Percentiles rank a stretch among this genome's conserved stretches.
Conservation (phyloP, 53 echinoderm and acorn worm genomes). For the Paracentrotus lividus region DNA sequence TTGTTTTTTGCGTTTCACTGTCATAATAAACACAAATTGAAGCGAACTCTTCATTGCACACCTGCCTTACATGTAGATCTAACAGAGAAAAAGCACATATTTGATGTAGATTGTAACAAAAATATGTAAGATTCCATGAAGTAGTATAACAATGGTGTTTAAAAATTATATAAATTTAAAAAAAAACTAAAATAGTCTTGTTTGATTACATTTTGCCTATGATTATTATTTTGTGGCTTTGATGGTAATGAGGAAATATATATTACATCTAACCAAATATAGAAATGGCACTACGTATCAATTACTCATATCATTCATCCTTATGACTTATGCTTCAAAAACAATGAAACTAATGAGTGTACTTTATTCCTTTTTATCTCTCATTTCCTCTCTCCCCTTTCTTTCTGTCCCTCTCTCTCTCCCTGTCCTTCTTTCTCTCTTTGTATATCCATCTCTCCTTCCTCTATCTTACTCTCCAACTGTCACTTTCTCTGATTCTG, state of each 20-base stretch:
- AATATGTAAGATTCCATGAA: too few relatives aligned
- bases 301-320: constrained; percentile 1
- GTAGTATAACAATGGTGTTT: too few relatives aligned
- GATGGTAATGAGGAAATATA: background rate
- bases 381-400: constrained; percentile 36
- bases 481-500: background rate
- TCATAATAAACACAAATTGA: too few relatives aligned
- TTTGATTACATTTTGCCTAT: background rate
- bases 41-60: too few relatives aligned
- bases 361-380: constrained; percentile 37
- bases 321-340: background rate
- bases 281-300: background rate
- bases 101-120: too few relatives aligned
- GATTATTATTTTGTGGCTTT: background rate
- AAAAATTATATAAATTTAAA: too few relatives aligned
- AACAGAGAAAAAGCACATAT: too few relatives aligned
- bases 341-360: background rate
- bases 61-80: too few relatives aligned
- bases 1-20: too few relatives aligned
- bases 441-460: background rate
- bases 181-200: too few relatives aligned
- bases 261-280: background rate
- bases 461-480: background rate
- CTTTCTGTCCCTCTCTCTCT: background rate
- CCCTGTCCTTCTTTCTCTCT: background rate